Conservation (phyloP, 2,797 vertebrate genomes). For the Ispidina lecontei region DNA sequence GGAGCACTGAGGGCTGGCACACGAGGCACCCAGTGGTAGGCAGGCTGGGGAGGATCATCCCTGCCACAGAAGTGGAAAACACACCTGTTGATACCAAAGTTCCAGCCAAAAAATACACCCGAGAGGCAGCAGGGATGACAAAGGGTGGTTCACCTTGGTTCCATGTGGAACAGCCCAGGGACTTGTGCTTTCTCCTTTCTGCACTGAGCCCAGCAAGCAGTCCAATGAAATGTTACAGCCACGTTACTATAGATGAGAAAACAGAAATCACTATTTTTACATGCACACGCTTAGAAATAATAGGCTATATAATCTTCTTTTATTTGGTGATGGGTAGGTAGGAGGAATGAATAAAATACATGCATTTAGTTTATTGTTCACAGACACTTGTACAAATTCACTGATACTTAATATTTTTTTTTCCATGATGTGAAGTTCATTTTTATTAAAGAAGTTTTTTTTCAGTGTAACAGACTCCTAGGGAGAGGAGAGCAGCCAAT, state of each 20-base stretch:
- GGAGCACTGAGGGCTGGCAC: neutral
- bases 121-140: neutral
- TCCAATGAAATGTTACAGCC: neutral
- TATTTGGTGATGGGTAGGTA: conserved; percentile 42
- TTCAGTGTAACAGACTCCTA: neutral
- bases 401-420: conserved; percentile 14
- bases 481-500: conserved; percentile 7
- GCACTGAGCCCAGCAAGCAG: neutral
- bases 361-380: neutral
- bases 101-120: neutral
- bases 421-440: neutral
- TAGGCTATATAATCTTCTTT: neutral
- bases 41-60: neutral
- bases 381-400: conserved; percentile 31
- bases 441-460: conserved; percentile 11
- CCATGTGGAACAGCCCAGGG: neutral
- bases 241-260: neutral
- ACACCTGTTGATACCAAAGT: neutral
- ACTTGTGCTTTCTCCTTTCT: neutral
- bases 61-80: rapidly evolving
- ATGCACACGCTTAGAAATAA: neutral
- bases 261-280: neutral
- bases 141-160: neutral
- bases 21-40: rapidly evolving
- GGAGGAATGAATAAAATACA: neutral